Conservation (phyloP, 2,797 vertebrate genomes). For the Mormyrus hasselquistii region DNA sequence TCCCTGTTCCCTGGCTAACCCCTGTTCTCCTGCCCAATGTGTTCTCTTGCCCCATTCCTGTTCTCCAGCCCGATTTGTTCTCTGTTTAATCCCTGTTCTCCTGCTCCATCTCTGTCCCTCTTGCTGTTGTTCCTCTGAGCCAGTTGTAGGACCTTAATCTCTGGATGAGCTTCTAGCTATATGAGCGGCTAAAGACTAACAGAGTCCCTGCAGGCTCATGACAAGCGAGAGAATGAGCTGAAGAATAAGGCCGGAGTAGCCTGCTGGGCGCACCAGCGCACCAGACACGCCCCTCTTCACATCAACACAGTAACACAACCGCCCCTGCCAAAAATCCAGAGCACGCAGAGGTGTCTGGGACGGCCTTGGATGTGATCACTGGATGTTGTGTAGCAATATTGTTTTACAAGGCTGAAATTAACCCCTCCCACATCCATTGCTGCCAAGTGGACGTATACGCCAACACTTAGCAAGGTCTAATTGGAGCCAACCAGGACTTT, state of each 20-base stretch:
- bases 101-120: background rate
- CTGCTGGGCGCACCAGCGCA: background rate
- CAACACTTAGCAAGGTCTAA: background rate
- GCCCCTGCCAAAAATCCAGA: background rate
- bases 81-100: background rate
- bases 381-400: background rate
- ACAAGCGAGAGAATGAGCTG: background rate
- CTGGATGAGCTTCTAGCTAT: background rate
- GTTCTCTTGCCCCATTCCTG: background rate
- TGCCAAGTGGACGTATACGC: background rate
- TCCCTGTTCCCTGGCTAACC: background rate
- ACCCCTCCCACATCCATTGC: background rate
- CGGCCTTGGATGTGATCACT: background rate
- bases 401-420: slow-evolving; percentile 12
- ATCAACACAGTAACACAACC: background rate
- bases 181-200: background rate
- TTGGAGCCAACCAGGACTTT: background rate
- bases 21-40: background rate
- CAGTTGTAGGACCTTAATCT: background rate
- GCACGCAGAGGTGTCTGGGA: background rate
- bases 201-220: background rate
- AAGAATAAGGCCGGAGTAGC: background rate
- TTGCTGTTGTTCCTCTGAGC: background rate
- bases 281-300: background rate
- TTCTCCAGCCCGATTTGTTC: background rate